These are phyloP conservation scores for Poecilia latipinna DNA, from an alignment of 2,113 vertebrate species.

Conservation along the genomic window DNA sequence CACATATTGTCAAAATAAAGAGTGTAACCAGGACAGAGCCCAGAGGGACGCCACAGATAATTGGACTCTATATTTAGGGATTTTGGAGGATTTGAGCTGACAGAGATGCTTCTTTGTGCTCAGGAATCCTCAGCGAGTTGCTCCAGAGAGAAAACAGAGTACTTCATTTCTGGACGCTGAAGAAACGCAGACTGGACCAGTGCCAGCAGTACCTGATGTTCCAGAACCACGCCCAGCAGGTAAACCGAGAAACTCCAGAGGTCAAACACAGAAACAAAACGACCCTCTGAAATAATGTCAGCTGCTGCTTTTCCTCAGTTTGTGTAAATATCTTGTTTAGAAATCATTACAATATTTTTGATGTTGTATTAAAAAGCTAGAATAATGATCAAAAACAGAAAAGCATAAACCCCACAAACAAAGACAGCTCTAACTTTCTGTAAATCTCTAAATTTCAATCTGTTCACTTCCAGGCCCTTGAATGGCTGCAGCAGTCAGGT, in stretches of 20 bases:
- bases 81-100: neutral
- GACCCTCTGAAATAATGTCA: neutral
- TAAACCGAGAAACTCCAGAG: constrained; percentile 35
- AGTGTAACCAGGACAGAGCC: neutral
- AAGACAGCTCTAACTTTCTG: no score
- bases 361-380: no score
- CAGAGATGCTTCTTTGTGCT: constrained; percentile 18
- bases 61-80: neutral
- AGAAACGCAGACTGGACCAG: constrained; percentile 94
- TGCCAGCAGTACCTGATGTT: constrained; percentile 98
- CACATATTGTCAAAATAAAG: neutral
- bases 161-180: constrained; percentile 97
- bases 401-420: no score
- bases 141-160: constrained; percentile 96
- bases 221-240: constrained; percentile 97
- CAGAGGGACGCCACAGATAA: constrained; percentile 18
- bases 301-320: no score
- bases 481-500: constrained; percentile 97
- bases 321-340: no score
- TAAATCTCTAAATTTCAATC: neutral
- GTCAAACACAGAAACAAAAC: neutral
- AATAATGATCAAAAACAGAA: no score
- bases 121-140: constrained; percentile 95
- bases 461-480: constrained; percentile 84
- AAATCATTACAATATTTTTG: no score